Conservation (phyloP, 2,797 vertebrate genomes). For the Pelobates cultripes region DNA sequence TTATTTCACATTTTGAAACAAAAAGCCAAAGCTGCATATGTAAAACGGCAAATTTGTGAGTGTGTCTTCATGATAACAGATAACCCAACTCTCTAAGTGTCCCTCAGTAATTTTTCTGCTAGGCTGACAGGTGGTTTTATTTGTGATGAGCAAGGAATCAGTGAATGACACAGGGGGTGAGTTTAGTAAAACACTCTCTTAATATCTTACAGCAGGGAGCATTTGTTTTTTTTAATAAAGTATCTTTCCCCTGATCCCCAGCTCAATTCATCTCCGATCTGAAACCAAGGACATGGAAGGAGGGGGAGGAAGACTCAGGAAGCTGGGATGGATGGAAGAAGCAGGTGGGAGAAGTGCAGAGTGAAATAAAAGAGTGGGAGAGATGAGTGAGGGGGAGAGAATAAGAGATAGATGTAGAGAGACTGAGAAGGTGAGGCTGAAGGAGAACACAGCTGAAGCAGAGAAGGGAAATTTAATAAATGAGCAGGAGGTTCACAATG, state of each 20-base stretch:
- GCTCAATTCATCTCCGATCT: slow-evolving; percentile 45
- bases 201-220: slow-evolving; percentile 54
- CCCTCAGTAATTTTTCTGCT: slow-evolving; percentile 36
- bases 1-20: no score
- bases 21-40: neutral
- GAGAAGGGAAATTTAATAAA: neutral
- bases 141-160: slow-evolving; percentile 40
- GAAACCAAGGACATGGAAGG: slow-evolving; percentile 37
- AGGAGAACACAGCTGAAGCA: neutral
- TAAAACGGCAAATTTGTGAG: no score
- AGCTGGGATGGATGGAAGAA: slow-evolving; percentile 2
- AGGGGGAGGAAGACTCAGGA: slow-evolving; percentile 14
- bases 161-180: slow-evolving; percentile 49
- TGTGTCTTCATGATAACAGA: neutral
- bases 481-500: neutral
- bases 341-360: neutral
- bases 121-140: slow-evolving; percentile 41
- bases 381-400: neutral
- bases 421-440: neutral
- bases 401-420: neutral
- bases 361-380: neutral
- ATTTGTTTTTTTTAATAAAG: slow-evolving; percentile 56
- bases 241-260: slow-evolving; percentile 46
- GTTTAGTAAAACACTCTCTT: slow-evolving; percentile 54
- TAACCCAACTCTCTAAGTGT: slow-evolving; percentile 45